phyloP scores from a whole-genome alignment of 2,888 invertebrate genomes.

The Serripes groenlandicus region DNA sequence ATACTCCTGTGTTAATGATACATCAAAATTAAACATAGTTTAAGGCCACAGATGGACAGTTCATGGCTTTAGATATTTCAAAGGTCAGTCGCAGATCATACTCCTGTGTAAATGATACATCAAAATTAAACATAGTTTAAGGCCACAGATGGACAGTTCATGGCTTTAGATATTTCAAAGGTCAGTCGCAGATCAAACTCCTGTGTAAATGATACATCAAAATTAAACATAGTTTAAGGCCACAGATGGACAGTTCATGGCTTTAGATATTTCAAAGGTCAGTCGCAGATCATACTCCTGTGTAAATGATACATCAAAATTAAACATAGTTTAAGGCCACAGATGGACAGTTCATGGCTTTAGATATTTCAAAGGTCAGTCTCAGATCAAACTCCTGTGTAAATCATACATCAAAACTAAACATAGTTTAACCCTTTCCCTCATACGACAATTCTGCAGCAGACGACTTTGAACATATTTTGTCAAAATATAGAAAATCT shows the following conservation, averaged over 20 bases:
- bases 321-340: constrained; percentile 89
- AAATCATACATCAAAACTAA: constrained; percentile 3
- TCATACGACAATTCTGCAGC: neutral
- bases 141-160: constrained; percentile 97
- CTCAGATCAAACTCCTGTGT: constrained; percentile 96
- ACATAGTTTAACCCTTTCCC: neutral
- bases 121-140: too few species aligned
- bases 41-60: constrained; percentile 96
- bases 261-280: too few species aligned
- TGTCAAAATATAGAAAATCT: too few species aligned
- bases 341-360: constrained; percentile 98
- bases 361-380: constrained; percentile 93
- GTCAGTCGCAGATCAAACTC: constrained; percentile 96
- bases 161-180: constrained; percentile 95
- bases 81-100: constrained; percentile 96
- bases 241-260: too few species aligned
- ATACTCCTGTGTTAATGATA: too few species aligned
- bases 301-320: too few species aligned
- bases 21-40: too few species aligned
- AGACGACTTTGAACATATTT: too few species aligned
- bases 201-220: constrained; percentile 68
- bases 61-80: constrained; percentile 95
- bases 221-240: too few species aligned
- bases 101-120: constrained; percentile 88
- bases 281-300: too few species aligned